phyloP scores from a whole-genome alignment of 2,113 vertebrate species.

The Thunnus maccoyii region DNA sequence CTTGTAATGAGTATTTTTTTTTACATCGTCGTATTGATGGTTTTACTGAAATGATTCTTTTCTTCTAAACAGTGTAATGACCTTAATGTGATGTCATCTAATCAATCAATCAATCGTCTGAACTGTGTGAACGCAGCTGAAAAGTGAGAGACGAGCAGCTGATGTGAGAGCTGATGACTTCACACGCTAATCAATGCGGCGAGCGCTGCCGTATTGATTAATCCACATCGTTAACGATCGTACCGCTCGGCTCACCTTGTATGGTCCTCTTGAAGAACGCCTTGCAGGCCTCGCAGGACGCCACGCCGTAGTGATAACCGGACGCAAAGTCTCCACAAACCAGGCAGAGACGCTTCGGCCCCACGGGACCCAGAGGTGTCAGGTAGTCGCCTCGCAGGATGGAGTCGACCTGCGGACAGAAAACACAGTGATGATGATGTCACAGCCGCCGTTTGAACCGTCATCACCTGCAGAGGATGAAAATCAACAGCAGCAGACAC shows the following conservation, averaged over 20 bases:
- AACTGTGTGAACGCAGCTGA: neutral
- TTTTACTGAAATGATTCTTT: too few species aligned
- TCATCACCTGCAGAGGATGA: too few species aligned
- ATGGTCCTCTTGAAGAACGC: constrained; percentile 87
- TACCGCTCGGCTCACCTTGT: constrained; percentile 71
- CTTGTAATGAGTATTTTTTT: too few species aligned
- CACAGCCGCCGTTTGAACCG: too few species aligned
- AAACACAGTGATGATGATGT: neutral
- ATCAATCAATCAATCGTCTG: neutral
- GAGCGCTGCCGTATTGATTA: constrained; percentile 15
- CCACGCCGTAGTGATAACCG: constrained; percentile 79
- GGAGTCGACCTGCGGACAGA: constrained; percentile 61
- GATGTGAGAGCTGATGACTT: constrained; percentile 12
- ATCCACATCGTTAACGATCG: too few species aligned
- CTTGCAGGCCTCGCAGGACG: constrained; percentile 85
- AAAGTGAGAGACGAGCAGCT: neutral
- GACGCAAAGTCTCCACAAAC: constrained; percentile 85
- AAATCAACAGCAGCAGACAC: too few species aligned
- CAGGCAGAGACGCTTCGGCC: constrained; percentile 78
- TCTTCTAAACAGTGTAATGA: too few species aligned
- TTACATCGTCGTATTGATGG: too few species aligned
- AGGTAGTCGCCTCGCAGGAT: constrained; percentile 70
- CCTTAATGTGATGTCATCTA: too few species aligned
- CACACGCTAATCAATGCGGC: constrained; percentile 56
- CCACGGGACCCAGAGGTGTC: neutral